Evolutionary conservation across 2,797 vertebrate genomes (phyloP), one percentile per base, ranked within the genome.

Genomic region (Xenentodon cancila): DNA sequence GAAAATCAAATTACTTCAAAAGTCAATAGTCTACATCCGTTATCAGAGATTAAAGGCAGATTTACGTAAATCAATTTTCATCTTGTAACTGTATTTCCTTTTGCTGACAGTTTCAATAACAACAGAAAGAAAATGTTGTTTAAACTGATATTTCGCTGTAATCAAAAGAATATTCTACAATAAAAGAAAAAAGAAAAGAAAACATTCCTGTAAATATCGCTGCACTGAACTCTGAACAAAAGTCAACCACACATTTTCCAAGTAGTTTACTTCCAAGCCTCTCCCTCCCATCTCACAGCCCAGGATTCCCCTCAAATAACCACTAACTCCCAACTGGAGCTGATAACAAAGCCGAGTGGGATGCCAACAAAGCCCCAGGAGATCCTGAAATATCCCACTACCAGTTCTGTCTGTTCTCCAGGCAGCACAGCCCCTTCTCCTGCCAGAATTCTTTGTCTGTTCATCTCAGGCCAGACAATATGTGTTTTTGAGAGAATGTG

Each of bases 381-480:
- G 88, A 82, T 75, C 68, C 75, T 79, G 52, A 84, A 86, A 77
- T 79, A 82, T 85, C 84, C 83, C 73, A 69, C 80, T 54, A 68
- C 72, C 56, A 68, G 69, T 9, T 70, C 78, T 63, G 47, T 75
- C 61, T 78, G 53, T 66, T 68, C 80, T 79, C 61, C 67, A 60
- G 84, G 81, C 78, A 48, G 55, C 80, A 71, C 67, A 72, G 71
- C 68, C 84, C 78, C 73, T 66, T 61, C 76, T 75, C 80, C 75
- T 76, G 76, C 76, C 76, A 73, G 66, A 80, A 84, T 80, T 82
- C 78, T 81, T 87, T 72, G 66, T 84, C 80, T 83, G 75, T 79
- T 88, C 81, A 83, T 86, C 84, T 89, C 64, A 68, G 75, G 69
- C 58, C 81, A 89, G 84, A 91, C 82, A 77, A 85, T 90, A 73